Evolutionary conservation across 2,113 vertebrate species (phyloP), one percentile per base, ranked within the genome.

Genomic region (Misgurnus anguillicaudatus): DNA sequence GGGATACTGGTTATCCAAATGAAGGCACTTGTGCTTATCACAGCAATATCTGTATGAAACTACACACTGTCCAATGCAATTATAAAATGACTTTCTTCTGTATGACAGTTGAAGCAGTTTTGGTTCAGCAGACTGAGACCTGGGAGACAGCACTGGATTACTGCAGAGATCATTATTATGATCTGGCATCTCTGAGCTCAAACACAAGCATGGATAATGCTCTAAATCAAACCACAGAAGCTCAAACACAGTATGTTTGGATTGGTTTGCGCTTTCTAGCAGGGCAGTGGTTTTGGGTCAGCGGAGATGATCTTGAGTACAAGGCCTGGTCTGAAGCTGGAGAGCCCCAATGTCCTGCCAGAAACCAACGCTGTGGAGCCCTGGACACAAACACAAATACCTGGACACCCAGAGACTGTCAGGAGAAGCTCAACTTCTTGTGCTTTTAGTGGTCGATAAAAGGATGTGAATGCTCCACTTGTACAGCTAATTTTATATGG

Each of bases 151-250:
- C 76, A n/a, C 21, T 78, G 0, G 41, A 68, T 21, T 69, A 69
- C 65, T 78, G 76, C 51, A 68, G 55, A 67, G 5, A 21, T 5
- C 13, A 69, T 11, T 38, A 68, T 21, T 36, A 16, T 36, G 76
- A 78, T 67, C 55, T 78, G 55, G 65, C 76, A 16, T 61, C 53
- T 14, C 76, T 78, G 64, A 57, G n/a, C 16, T 69, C 65, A 13
- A 0, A 14, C 24, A 4, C n/a, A 2, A 42, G 45, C 19, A 60
- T 24, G 8, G 19, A 31, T 13, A n/a, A 4, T 31, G 76, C 55
- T 68, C n/a, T 45, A 4, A 39, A 7, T 6, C 13, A 31, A 17
- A 68, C 14, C 53, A 9, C 39, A 36, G 51, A 3, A 8, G 65
- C 64, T 6, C n/a, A 69, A 41, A 69, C 64, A 4, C 13, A 42